Percentiles rank a stretch among this genome's conserved stretches.
phyloP scores from a whole-genome alignment of 2,888 invertebrate genomes.

The Pseudoips prasinana region DNA sequence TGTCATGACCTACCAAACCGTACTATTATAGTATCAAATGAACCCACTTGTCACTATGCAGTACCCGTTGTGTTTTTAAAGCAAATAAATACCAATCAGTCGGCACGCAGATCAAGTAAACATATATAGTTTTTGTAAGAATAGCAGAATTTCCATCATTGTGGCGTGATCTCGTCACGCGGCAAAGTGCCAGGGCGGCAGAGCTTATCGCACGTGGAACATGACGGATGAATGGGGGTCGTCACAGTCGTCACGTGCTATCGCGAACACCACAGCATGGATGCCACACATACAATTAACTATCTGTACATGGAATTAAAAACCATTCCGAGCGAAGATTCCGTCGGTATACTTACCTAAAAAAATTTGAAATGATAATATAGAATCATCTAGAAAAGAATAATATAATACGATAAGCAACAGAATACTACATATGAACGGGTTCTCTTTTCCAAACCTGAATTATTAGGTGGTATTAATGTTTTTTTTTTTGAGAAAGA shows the following conservation, averaged over 20 bases:
- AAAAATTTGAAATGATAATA: no score
- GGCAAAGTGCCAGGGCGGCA: slow-evolving; percentile 70
- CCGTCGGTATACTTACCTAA: no score
- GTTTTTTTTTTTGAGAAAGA: no score
- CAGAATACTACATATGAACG: no score
- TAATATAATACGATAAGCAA: no score
- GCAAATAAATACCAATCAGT: slow-evolving; percentile 17
- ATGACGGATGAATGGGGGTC: slow-evolving; percentile 71
- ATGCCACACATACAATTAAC: slow-evolving; percentile 18
- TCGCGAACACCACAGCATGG: slow-evolving; percentile 22
- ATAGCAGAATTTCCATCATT: slow-evolving; percentile 45
- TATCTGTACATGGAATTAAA: no score
- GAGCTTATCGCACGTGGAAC: slow-evolving; percentile 58
- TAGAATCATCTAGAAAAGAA: no score
- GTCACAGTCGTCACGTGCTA: slow-evolving; percentile 54
- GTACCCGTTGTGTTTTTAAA: no score
- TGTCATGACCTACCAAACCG: not conserved
- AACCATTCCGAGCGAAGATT: no score
- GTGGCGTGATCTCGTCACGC: slow-evolving; percentile 60
- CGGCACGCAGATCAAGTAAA: slow-evolving; percentile 21
- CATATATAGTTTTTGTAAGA: slow-evolving; percentile 33
- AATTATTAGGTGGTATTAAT: no score
- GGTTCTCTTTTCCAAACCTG: no score
- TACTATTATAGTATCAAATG: not conserved
- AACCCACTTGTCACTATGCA: not conserved